Percentiles rank a stretch among this genome's conserved stretches.
Conservation (phyloP, 2,888 invertebrate species). For the Fragum whitleyi region DNA sequence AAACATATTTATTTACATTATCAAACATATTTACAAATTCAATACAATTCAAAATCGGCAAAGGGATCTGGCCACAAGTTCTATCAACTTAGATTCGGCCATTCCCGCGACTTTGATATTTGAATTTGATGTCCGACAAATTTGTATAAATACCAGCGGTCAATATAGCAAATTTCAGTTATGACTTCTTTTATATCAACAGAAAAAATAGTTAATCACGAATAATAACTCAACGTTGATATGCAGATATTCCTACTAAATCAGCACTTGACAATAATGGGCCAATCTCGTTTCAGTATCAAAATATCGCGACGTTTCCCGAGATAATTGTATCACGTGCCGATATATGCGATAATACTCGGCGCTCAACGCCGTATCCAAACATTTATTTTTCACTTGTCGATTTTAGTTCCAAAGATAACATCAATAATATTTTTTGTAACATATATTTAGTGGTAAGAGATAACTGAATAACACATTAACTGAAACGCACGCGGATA, state of each 20-base stretch:
- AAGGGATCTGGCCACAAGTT: no score
- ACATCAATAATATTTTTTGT: constrained; percentile 6
- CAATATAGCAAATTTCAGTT: no score
- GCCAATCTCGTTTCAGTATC: constrained; percentile 3
- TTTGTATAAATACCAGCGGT: no score
- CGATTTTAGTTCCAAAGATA: not conserved
- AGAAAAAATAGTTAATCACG: no score
- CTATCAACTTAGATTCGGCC: no score
- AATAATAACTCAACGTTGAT: not conserved
- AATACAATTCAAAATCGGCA: no score
- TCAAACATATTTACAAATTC: no score
- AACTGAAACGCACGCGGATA: constrained; percentile 9
- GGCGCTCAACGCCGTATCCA: constrained; percentile 7
- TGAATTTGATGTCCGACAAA: no score
- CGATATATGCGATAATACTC: constrained; percentile 17
- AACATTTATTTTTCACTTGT: constrained; percentile 6
- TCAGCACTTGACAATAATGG: constrained; percentile 12
- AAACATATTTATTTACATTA: no score
- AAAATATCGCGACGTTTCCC: not conserved
- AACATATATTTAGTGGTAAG: constrained; percentile 16
- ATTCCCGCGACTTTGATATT: no score
- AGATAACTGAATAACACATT: constrained; percentile 8
- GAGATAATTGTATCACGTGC: constrained; percentile 11
- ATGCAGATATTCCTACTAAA: not conserved
- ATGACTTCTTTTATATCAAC: no score